phyloP scores from a whole-genome alignment of 2,888 invertebrate species.

The Andrena bicolor region DNA sequence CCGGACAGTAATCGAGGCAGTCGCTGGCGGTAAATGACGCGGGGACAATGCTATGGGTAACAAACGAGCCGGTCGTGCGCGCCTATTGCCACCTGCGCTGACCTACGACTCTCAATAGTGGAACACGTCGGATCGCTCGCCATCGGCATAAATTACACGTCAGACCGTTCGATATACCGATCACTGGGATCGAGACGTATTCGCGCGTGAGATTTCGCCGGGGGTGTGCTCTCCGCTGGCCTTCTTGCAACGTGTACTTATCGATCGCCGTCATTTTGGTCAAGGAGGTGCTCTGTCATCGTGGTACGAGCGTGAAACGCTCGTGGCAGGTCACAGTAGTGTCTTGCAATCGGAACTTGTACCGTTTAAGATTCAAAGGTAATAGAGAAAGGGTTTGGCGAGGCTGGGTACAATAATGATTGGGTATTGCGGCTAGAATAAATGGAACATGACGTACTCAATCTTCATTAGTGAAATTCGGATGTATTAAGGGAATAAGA shows the following conservation, averaged over 20 bases:
- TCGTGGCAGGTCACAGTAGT: too few species aligned
- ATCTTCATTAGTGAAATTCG: too few species aligned
- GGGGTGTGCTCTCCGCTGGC: background rate
- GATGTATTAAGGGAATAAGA: too few species aligned
- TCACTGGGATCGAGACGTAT: background rate
- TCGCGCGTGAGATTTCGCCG: constrained; percentile 1
- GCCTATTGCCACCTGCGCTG: constrained; percentile 64
- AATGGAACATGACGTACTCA: too few species aligned
- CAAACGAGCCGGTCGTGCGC: constrained; percentile 50
- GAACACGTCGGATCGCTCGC: constrained; percentile 20
- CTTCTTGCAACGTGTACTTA: background rate
- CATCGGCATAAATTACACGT: constrained; percentile 42
- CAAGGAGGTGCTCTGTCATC: background rate
- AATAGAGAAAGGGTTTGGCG: too few species aligned
- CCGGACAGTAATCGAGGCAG: constrained; percentile 58
- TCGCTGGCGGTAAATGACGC: constrained; percentile 52
- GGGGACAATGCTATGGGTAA: constrained; percentile 54
- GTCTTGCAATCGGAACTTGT: too few species aligned
- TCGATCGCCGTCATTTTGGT: background rate
- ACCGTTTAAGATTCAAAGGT: too few species aligned
- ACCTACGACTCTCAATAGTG: constrained; percentile 52
- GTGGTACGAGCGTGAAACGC: background rate
- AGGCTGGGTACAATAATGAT: too few species aligned
- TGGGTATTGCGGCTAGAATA: too few species aligned
- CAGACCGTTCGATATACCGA: background rate